A percentile compares a stretch with the other conserved stretches of the same genome.
These are phyloP conservation scores for Sander lucioperca DNA, from an alignment of 2,113 vertebrate species.

Conservation along the genomic window DNA sequence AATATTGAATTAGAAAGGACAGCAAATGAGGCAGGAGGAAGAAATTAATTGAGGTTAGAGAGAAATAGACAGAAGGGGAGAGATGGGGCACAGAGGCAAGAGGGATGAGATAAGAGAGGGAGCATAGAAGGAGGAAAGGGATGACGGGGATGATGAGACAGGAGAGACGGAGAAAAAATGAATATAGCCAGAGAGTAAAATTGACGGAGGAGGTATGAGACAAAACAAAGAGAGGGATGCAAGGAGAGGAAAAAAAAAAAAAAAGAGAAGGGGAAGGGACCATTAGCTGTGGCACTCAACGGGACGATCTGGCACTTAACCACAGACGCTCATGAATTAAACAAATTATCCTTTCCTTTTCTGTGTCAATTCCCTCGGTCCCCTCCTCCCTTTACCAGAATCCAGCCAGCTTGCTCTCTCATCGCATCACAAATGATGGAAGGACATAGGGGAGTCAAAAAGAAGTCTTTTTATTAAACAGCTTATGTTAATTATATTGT, in stretches of 20 bases:
- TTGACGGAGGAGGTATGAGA: constrained; percentile 58
- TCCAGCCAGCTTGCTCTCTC: constrained; percentile 62
- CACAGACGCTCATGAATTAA: constrained; percentile 83
- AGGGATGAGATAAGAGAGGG: constrained; percentile 48
- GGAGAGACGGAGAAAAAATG: constrained; percentile 58
- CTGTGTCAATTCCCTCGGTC: constrained; percentile 75
- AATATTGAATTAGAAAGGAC: constrained; percentile 76
- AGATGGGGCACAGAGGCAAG: constrained; percentile 61
- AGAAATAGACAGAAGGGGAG: constrained; percentile 64
- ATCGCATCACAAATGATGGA: constrained; percentile 67
- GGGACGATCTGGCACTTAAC: constrained; percentile 79
- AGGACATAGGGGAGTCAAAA: constrained; percentile 52
- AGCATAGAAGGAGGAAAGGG: constrained; percentile 14
- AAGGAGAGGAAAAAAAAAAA: constrained; percentile 25
- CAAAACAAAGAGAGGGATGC: constrained; percentile 61
- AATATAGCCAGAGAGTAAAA: constrained; percentile 65
- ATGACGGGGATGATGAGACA: constrained; percentile 53
- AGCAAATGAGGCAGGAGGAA: constrained; percentile 77
- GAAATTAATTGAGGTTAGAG: constrained; percentile 78
- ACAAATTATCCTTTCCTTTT: constrained; percentile 81
- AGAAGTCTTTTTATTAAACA: constrained; percentile 67
- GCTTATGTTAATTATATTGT: constrained; percentile 82
- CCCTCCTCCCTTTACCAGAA: constrained; percentile 51
- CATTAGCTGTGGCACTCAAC: constrained; percentile 73
- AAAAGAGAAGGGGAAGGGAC: constrained; percentile 40